Evolutionary conservation across 1,140 invertebrate genomes (phyloP).

Genomic region (Heliconius eleuchia): DNA sequence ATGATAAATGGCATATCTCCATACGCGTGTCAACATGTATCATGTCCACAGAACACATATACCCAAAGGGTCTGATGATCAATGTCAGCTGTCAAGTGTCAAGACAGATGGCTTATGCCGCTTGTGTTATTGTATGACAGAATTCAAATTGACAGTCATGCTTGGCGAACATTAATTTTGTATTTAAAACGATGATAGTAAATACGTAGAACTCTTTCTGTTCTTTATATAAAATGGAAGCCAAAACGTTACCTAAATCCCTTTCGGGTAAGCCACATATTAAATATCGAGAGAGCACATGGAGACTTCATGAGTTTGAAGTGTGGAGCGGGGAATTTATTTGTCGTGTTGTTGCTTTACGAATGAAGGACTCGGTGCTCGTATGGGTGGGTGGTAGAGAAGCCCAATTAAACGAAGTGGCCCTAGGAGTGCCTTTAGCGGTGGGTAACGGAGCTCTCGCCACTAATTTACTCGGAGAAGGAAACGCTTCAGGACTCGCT

Average conservation of each 20-base stretch:
- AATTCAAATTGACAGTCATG: not conserved
- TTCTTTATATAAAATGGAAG: not conserved
- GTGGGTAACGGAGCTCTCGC: constrained; percentile 31
- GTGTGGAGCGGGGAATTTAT: constrained; percentile 50
- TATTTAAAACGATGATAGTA: not conserved
- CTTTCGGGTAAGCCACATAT: constrained; percentile 46
- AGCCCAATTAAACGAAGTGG: constrained; percentile 42
- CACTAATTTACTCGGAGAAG: constrained; percentile 38
- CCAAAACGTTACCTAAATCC: constrained; percentile 16
- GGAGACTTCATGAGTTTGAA: constrained; percentile 51
- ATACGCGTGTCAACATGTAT: too few relatives aligned
- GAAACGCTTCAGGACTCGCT: constrained; percentile 38
- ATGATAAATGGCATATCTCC: too few relatives aligned
- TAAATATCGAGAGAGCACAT: constrained; percentile 47
- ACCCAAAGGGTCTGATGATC: too few relatives aligned
- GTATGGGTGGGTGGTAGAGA: constrained; percentile 50
- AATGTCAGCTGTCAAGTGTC: not conserved
- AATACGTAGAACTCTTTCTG: not conserved
- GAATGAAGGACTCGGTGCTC: constrained; percentile 46
- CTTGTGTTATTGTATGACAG: too few relatives aligned
- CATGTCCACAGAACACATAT: too few relatives aligned
- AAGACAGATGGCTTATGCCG: too few relatives aligned
- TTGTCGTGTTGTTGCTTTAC: constrained; percentile 44
- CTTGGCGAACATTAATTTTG: not conserved
- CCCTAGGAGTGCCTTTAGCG: constrained; percentile 43